phyloP scores from a whole-genome alignment of 1,140 invertebrate species.

The Philopotamus ludificatus region DNA sequence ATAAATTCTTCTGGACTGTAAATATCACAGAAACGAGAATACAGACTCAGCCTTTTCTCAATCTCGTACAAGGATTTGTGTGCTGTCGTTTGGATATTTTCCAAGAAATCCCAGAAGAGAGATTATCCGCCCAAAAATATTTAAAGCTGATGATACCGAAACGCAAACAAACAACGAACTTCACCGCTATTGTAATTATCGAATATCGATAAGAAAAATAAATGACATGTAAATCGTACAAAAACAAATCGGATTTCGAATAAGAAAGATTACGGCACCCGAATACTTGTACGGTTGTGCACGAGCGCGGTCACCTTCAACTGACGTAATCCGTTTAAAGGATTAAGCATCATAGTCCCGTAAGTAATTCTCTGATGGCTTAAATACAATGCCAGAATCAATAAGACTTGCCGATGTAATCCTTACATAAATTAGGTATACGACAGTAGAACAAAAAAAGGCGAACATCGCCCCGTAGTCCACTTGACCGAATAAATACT shows the following conservation, averaged over 20 bases:
- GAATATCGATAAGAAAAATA: too few relatives aligned
- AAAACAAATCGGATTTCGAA: conserved; percentile 35
- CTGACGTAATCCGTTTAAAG: conserved; percentile 9
- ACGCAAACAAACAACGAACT: too few relatives aligned
- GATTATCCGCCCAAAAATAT: too few relatives aligned
- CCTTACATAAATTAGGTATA: background rate
- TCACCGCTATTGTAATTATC: too few relatives aligned
- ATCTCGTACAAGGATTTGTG: too few relatives aligned
- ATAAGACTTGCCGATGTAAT: background rate
- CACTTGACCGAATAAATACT: background rate
- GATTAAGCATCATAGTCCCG: conserved; percentile 6
- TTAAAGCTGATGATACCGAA: too few relatives aligned
- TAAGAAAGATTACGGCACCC: conserved; percentile 28
- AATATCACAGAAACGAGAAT: too few relatives aligned
- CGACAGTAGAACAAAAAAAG: background rate
- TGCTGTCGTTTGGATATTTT: too few relatives aligned
- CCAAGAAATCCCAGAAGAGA: too few relatives aligned
- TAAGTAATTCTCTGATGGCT: background rate
- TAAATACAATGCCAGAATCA: background rate
- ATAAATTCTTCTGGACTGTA: too few relatives aligned
- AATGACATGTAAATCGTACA: too few relatives aligned
- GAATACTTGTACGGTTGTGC: background rate
- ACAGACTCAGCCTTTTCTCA: too few relatives aligned
- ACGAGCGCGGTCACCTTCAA: conserved; percentile 9
- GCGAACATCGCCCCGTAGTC: background rate